Base-by-base conservation (phyloP, 2,888 invertebrate genomes). In the Nysson spinosus region DNA sequence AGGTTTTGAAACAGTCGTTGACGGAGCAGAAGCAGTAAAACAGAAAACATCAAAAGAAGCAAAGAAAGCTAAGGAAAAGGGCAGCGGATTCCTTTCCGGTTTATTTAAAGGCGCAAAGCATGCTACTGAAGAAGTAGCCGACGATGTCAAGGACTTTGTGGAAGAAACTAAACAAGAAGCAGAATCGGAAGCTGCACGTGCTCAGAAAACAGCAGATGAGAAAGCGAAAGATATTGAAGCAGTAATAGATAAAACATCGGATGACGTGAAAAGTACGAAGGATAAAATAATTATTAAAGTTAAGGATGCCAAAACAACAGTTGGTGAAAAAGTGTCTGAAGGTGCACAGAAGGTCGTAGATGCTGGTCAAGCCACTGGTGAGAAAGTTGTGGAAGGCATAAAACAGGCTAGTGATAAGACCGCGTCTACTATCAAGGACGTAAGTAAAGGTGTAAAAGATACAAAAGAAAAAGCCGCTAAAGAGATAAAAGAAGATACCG, bases 381-480 rank as follows among this genome's bases (percentile, higher is more conserved):
- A 89, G 50, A 89, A 89, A 77, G 88, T 89, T 70, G 89, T 89
- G 60, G 19, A 12, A 5, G 42, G 30, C 1, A 3, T 19, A 9
- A 28, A 24, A 6, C 6, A 24, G 14, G 9, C 3, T 19, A 12
- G 20, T 11, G 50, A 43, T 7, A 42, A 57, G 20, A 2, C 20
- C 0, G 34, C 40, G 4, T 4, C 43, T 26, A 7, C 26, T 11
- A 24, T 24, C 12, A 57, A 57, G 26, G 89, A 89, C 76, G 89
- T 89, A 57, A 83, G 89, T 9, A 89, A 80, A 88, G 89, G 50
- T 83, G 88, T 69, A 88, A 90, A 77, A 52, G 73, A 71, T 9
- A 44, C 58, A 6, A 80, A 77, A 43, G 88, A 89, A 51, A 88
- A 89, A 73, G 88, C 88, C 9, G 89, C 83, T 76, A 84, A 85